Conservation (phyloP, 2,113 vertebrate genomes). For the Odocoileus virginianus region DNA sequence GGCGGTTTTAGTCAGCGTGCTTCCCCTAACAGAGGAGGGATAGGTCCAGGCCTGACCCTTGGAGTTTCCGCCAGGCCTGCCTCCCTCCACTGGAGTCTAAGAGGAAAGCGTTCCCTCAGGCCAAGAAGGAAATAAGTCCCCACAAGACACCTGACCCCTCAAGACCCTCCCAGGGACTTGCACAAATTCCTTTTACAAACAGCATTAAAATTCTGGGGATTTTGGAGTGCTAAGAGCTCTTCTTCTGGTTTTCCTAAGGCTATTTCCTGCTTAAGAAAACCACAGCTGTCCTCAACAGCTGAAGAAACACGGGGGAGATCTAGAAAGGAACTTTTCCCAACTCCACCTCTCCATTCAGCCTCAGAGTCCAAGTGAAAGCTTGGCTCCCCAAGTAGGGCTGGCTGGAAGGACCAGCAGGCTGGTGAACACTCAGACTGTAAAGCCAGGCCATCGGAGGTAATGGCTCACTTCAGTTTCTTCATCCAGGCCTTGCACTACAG, state of each 20-base stretch:
- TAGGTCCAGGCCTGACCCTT: not conserved
- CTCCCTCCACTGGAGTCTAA: not conserved
- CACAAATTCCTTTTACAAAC: not conserved
- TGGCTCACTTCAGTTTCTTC: not conserved
- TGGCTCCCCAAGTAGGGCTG: not conserved
- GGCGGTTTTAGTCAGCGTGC: not conserved
- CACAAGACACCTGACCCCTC: not conserved
- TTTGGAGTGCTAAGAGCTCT: not conserved
- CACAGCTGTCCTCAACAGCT: not conserved
- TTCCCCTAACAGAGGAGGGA: not conserved
- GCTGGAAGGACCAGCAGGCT: not conserved
- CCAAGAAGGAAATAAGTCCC: not conserved
- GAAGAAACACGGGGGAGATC: not conserved
- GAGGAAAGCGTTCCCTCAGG: not conserved
- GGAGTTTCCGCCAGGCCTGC: not conserved
- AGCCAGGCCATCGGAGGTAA: no score
- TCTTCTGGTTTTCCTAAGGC: not conserved
- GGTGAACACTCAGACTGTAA: rapidly evolving
- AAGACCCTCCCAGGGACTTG: not conserved
- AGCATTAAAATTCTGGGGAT: not conserved
- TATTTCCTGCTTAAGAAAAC: not conserved
- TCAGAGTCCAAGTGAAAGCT: not conserved
- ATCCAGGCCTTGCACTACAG: not conserved
- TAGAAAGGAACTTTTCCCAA: not conserved
- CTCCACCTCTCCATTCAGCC: not conserved